Base-by-base conservation (phyloP, 2,113 vertebrate genomes). In the Fulmarus glacialis region DNA sequence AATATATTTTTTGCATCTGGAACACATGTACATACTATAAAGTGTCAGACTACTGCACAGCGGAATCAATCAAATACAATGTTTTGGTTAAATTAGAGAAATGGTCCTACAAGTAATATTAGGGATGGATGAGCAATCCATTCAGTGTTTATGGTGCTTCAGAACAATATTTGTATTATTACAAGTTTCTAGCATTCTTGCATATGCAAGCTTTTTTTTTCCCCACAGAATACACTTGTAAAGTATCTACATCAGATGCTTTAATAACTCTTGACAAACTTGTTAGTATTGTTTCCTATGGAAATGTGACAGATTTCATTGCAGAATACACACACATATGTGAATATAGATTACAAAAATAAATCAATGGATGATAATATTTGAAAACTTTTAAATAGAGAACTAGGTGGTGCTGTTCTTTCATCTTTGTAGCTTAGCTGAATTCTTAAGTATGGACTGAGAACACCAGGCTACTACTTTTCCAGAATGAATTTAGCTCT, bases 401-500 rank as follows among this genome's bases (percentile, higher is more conserved):
- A 96, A 98, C 97, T 98, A 98, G 98, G 97, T 98, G 98, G 98
- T 98, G 98, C 98, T 98, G 95, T 98, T 98, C 95, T 98, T 98
- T 98, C 98, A 98, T 98, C 97, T 98, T 98, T 98, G 95, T 96
- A 80, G 94, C 82, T 97, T 60, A 83, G 83, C 96, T 94, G 87
- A 75, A 85, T 98, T 96, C 90, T 93, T 96, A 95, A 94, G 84
- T 89, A 38, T 82, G 91, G 70, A 59, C 94, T 90, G 92, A 80
- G 90, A 95, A 88, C 87, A 79, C 42, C 73, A 73, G 80, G 89
- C 95, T 78, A 82, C 55, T 88, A 53, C 29, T 96, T 86, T 83
- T 67, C 59, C 70, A 60, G 71, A 89, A 58, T 27, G 17, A 89
- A 64, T 94, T 89, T 73, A 53, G 12, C 32, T 77, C 17, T 91